Evolutionary conservation across 2,113 vertebrate species (phyloP).

Genomic region (human): GRCh38 chr5:86087501-86088000

Average conservation of each 20-base stretch:
- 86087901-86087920: conserved; percentile 98
- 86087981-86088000: conserved; percentile 98
- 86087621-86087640: conserved; percentile 96
- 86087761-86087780: conserved; percentile 97
- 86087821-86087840: conserved; percentile 98
- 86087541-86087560: conserved; percentile 99
- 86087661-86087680: conserved; percentile 94
- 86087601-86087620: conserved; percentile 99
- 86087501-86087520: conserved; percentile 91
- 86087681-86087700: conserved; percentile 97
- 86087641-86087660: conserved; percentile 99
- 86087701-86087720: conserved; percentile 90
- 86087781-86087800: conserved; percentile 98
- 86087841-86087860: conserved; percentile 97
- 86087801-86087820: conserved; percentile 98
- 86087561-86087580: conserved; percentile 99
- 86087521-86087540: conserved; percentile 99
- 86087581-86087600: conserved; percentile 99
- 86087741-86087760: conserved; percentile 98
- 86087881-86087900: conserved; percentile 98
- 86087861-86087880: conserved; percentile 99
- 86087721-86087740: conserved; percentile 98
- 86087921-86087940: conserved; percentile 99
- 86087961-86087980: conserved; percentile 99
- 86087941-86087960: conserved; percentile 99